A percentile compares a stretch with the other conserved stretches of the same genome.
These are phyloP conservation scores for Myopa testacea DNA, from an alignment of 2,888 invertebrate genomes.

Conservation along the genomic window DNA sequence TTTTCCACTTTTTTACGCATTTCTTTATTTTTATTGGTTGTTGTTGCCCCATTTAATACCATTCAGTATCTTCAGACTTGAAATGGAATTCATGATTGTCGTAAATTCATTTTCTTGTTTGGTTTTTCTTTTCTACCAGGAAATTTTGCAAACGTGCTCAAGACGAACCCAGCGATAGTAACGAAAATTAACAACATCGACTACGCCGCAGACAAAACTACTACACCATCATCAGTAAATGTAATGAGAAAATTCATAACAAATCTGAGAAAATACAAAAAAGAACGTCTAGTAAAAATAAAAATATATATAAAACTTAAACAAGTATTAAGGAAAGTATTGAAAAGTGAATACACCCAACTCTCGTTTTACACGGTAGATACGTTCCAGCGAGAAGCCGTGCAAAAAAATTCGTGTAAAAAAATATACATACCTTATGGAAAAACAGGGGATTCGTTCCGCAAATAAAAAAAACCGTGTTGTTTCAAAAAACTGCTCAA, in stretches of 20 bases:
- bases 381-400: too few relatives aligned
- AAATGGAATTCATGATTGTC: not conserved
- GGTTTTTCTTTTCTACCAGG: not conserved
- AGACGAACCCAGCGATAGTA: not conserved
- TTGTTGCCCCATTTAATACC: not conserved
- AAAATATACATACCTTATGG: too few relatives aligned
- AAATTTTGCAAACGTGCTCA: not conserved
- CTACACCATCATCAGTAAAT: not conserved
- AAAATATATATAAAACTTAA: not conserved
- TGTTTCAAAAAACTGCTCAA: too few relatives aligned
- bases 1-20: too few relatives aligned
- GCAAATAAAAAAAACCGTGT: too few relatives aligned
- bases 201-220: too few relatives aligned
- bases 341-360: too few relatives aligned
- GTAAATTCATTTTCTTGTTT: not conserved
- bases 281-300: not conserved
- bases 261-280: not conserved
- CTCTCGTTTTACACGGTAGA: too few relatives aligned
- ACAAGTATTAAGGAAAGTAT: not conserved
- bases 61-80: not conserved
- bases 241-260: not conserved
- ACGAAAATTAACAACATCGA: not conserved
- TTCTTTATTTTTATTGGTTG: too few relatives aligned
- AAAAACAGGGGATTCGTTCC: too few relatives aligned
- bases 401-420: too few relatives aligned